These are phyloP conservation scores for Tragulus kanchil DNA, from an alignment of 2,113 vertebrate genomes.

Conservation along the genomic window DNA sequence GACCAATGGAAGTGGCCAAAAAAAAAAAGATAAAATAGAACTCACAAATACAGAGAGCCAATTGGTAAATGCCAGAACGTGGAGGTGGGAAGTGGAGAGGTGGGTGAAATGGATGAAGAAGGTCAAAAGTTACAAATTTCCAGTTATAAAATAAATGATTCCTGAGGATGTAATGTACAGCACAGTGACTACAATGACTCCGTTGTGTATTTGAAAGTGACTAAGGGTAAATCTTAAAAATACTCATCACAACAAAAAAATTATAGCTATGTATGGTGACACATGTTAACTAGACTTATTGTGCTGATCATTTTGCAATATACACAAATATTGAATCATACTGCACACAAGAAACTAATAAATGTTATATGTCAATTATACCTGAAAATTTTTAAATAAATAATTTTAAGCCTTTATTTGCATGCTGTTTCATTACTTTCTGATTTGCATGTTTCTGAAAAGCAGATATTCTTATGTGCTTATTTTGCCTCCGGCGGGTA, in stretches of 20 bases:
- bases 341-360: background rate
- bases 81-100: background rate
- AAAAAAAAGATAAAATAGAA: background rate
- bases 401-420: background rate
- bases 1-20: background rate
- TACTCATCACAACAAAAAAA: background rate
- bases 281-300: background rate
- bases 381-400: background rate
- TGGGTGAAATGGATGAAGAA: background rate
- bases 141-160: background rate
- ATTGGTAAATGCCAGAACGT: background rate
- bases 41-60: background rate
- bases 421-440: background rate
- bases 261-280: background rate
- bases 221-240: background rate
- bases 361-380: background rate
- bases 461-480: background rate
- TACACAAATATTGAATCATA: background rate
- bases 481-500: background rate
- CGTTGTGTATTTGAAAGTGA: background rate
- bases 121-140: background rate
- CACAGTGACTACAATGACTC: background rate
- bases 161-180: background rate
- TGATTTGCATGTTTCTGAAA: background rate
- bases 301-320: background rate